Evolutionary conservation across 2,113 vertebrate genomes (phyloP), one percentile per base, ranked within the genome.

Genomic region (Neoarius graeffei): DNA sequence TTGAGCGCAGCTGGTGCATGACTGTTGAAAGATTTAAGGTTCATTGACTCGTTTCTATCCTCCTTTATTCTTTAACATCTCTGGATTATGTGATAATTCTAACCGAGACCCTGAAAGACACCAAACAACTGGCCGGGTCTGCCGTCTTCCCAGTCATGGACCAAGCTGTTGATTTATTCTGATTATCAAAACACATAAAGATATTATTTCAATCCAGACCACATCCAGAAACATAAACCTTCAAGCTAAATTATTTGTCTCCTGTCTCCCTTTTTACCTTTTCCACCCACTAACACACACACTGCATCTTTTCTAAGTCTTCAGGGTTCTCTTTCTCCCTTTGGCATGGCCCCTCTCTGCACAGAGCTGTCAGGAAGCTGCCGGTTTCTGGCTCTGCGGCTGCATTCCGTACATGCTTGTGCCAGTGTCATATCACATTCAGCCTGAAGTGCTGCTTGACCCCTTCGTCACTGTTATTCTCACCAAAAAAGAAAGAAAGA

Each of bases 151-250:
- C 86, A 90, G 88, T 87, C 87, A 90, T 6, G 6, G 87, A 88
- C 86, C 87, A 83, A 76, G 13, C 86, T 35, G n/a, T 67, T 92
- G 90, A 93, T 93, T 93, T 94, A 90, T 92, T 92, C 88, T 92
- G 86, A 94, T 92, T 92, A 90, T 94, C 87, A 92, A 93, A 95
- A 92, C 91, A 93, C 90, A 80, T 89, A 91, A 64, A 89, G 89
- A 91, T 87, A 87, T 92, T 88, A 89, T 92, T 93, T 89, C 87
- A 90, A 81, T 80, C 71, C 7, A 77, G 57, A 90, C 90, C 88
- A 83, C 88, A 89, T 93, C 90, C 91, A 92, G 92, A 93, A 91
- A 92, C 84, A 91, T 93, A 90, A 91, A 91, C 90, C 90, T 90
- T 89, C 89, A 88, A 87, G 76, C 64, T 85, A 84, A 88, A 88